Evolutionary conservation across 2,888 invertebrate species (phyloP), one percentile per base, ranked within the genome.

Genomic region (Leptinotarsa juncta): DNA sequence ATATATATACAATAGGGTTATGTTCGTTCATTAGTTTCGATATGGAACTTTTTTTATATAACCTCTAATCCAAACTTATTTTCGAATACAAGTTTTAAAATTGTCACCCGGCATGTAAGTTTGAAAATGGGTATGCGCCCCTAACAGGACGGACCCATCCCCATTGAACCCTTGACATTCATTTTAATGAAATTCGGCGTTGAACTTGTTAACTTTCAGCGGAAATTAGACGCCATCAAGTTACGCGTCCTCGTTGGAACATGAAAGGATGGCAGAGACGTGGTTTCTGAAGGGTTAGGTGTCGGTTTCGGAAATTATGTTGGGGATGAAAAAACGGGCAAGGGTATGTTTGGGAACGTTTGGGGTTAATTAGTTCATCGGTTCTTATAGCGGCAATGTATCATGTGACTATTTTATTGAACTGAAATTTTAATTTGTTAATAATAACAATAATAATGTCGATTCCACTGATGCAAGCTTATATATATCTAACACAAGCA

Each of bases 161-260:
- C 18, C n/a, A n/a, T 62, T 42, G 42, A 62, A 62, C 16, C 32
- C 18, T 53, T 42, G 32, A 26, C 55, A 32, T 53, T 55, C 53
- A n/a, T 55, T 68, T 55, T 68, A 55, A 67, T 51, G 68, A 68
- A 68, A 26, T 53, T 67, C 67, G 53, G 53, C 23, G 67, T 67
- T 51, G 51, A 51, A 51, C 67, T 68, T 68, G 68, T 68, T 55
- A 68, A 55, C 68, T 55, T 55, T 68, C 68, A 42, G 42, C 53
- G 55, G 68, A 68, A 68, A 68, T 68, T 68, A 68, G 55, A 48
- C 16, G 18, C 32, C 68, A 55, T 53, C 53, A 55, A 62, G 32
- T 62, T 62, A 42, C 16, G 42, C 42, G 62, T 42, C n/a, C 62
- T 62, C n/a, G 62, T 42, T 26, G 42, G 62, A 16, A 62, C 32